phyloP scores from a whole-genome alignment of 1,140 invertebrate genomes.

The Lordiphosa collinella region DNA sequence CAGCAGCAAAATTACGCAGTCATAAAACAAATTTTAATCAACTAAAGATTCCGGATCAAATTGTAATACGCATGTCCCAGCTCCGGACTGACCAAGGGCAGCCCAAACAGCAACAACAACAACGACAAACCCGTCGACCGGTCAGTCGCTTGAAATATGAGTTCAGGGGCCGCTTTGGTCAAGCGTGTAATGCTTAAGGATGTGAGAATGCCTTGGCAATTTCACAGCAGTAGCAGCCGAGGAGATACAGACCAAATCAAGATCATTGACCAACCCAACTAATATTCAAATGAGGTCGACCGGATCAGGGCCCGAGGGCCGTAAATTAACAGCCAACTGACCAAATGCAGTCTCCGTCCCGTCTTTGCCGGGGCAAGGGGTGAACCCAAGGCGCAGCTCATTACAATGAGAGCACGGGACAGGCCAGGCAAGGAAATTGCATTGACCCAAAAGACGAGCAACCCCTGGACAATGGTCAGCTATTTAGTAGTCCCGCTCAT shows the following conservation, averaged over 20 bases:
- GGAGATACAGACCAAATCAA: constrained; percentile 34
- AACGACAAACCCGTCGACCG: no score
- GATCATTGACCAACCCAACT: constrained; percentile 41
- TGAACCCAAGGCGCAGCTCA: constrained; percentile 28
- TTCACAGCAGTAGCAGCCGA: constrained; percentile 3
- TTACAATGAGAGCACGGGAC: constrained; percentile 60
- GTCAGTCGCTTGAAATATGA: constrained; percentile 58
- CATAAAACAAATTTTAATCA: constrained; percentile 68
- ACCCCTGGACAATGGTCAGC: constrained; percentile 51
- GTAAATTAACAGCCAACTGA: constrained; percentile 26
- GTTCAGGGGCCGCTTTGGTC: constrained; percentile 50
- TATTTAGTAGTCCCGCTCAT: constrained; percentile 37
- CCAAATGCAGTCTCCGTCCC: constrained; percentile 21
- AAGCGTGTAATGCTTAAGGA: constrained; percentile 70
- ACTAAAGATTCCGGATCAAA: constrained; percentile 45
- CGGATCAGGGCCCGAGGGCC: constrained; percentile 40
- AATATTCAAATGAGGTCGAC: constrained; percentile 72
- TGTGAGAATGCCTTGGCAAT: constrained; percentile 53
- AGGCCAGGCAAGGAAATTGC: constrained; percentile 48
- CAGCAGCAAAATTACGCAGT: constrained; percentile 51
- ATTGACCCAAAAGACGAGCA: constrained; percentile 28
- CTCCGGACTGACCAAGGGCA: not conserved
- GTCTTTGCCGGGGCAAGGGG: not conserved
- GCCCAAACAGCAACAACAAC: constrained; percentile 2
- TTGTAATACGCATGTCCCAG: constrained; percentile 63